These are phyloP conservation scores for Lagodon rhomboides DNA, from an alignment of 2,797 vertebrate genomes.

Conservation along the genomic window DNA sequence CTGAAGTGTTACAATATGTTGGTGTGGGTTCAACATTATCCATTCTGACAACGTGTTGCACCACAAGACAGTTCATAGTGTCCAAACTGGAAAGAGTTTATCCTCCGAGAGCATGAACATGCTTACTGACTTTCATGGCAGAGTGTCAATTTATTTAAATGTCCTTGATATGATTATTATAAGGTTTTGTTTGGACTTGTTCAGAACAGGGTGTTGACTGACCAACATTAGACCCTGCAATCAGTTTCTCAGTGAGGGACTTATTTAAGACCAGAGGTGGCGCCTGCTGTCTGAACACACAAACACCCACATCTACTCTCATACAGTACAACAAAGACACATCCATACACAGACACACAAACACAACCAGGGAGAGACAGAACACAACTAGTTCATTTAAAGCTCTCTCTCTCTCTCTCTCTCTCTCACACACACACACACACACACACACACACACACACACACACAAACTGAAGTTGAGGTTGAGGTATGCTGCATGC, in stretches of 20 bases:
- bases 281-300: slow-evolving; percentile 38
- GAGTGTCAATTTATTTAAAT: too few relatives aligned
- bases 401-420: too few relatives aligned
- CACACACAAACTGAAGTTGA: slow-evolving; percentile 22
- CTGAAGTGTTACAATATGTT: neutral
- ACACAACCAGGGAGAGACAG: neutral
- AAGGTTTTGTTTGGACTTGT: too few relatives aligned
- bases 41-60: neutral
- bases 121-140: too few relatives aligned
- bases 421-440: slow-evolving; percentile 36
- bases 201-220: too few relatives aligned
- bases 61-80: neutral
- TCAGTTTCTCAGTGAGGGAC: too few relatives aligned
- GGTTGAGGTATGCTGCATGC: slow-evolving; percentile 30
- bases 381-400: neutral
- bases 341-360: slow-evolving; percentile 5
- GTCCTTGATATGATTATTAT: too few relatives aligned
- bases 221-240: too few relatives aligned
- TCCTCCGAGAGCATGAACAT: neutral
- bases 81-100: neutral
- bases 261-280: slow-evolving; percentile 42
- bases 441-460: slow-evolving; percentile 18
- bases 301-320: slow-evolving; percentile 23
- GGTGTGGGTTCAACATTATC: neutral
- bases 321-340: slow-evolving; percentile 5